Evolutionary conservation across 2,797 vertebrate genomes (phyloP).

Genomic region (Calcarius lapponicus): DNA sequence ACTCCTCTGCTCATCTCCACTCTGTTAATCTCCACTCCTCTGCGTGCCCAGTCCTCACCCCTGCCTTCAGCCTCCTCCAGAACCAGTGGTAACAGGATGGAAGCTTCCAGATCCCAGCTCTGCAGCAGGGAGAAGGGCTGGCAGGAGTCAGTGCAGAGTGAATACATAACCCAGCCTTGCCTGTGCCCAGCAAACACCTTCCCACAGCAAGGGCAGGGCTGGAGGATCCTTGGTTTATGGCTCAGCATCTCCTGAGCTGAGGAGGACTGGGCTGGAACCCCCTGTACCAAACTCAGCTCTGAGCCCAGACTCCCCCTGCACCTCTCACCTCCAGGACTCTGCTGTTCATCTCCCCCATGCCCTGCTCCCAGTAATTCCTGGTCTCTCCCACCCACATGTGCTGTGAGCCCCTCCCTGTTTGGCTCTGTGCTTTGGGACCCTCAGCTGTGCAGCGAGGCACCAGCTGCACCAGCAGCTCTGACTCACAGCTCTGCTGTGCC

Average conservation of each 20-base stretch:
- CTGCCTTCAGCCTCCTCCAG: not conserved
- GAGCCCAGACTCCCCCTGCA: not conserved
- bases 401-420: not conserved
- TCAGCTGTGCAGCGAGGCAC: not conserved
- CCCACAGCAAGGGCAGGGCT: rapidly evolving
- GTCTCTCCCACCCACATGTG: rapidly evolving
- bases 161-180: not conserved
- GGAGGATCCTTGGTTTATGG: not conserved
- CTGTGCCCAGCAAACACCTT: not conserved
- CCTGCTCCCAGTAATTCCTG: not conserved
- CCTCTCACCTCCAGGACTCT: not conserved
- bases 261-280: not conserved
- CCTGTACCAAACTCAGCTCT: rapidly evolving
- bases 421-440: rapidly evolving
- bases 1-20: no score
- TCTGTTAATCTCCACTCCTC: no score
- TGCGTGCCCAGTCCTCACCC: not conserved
- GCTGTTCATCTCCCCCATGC: not conserved
- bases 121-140: not conserved
- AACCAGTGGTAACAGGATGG: conserved; percentile 58
- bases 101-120: not conserved
- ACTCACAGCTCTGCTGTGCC: not conserved
- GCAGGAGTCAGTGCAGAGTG: not conserved
- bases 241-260: not conserved
- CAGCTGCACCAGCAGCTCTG: not conserved